Conservation (phyloP, 1,140 invertebrate species). For the Wasmannia auropunctata region DNA sequence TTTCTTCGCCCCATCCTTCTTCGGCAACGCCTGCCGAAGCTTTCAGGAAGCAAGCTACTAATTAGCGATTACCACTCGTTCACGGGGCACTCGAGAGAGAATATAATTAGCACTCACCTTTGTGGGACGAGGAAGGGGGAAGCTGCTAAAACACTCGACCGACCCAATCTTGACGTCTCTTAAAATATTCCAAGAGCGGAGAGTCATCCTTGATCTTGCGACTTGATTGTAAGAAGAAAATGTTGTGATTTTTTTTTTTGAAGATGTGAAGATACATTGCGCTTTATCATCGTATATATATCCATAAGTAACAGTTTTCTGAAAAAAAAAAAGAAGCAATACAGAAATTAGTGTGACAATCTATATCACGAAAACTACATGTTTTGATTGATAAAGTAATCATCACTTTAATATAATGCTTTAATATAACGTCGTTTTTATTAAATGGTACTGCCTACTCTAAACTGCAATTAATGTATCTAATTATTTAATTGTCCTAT, state of each 20-base stretch:
- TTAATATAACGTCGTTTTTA: not conserved
- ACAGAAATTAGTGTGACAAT: not conserved
- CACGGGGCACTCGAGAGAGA: slow-evolving; percentile 71
- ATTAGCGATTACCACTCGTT: slow-evolving; percentile 78
- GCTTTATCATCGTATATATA: slow-evolving; percentile 2
- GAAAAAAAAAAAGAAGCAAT: slow-evolving; percentile 50
- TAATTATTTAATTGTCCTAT: not conserved
- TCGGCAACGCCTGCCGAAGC: slow-evolving; percentile 50
- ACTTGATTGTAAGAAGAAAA: slow-evolving; percentile 46
- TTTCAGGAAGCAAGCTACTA: slow-evolving; percentile 72
- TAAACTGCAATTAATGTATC: not conserved
- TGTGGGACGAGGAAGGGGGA: slow-evolving; percentile 61
- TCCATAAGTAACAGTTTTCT: slow-evolving; percentile 22
- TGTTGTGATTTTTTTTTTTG: slow-evolving; percentile 44
- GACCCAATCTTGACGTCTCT: slow-evolving; percentile 61
- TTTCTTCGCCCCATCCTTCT: slow-evolving; percentile 30
- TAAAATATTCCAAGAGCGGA: slow-evolving; percentile 69
- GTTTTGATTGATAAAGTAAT: not conserved
- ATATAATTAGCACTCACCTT: slow-evolving; percentile 79
- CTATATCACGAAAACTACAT: not conserved
- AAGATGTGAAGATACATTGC: slow-evolving; percentile 29
- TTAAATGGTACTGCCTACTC: not conserved
- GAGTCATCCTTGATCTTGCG: slow-evolving; percentile 67
- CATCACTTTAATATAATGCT: not conserved
- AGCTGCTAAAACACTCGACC: slow-evolving; percentile 64